phyloP scores from a whole-genome alignment of 2,113 vertebrate genomes.

The Gymnorhina tibicen region DNA sequence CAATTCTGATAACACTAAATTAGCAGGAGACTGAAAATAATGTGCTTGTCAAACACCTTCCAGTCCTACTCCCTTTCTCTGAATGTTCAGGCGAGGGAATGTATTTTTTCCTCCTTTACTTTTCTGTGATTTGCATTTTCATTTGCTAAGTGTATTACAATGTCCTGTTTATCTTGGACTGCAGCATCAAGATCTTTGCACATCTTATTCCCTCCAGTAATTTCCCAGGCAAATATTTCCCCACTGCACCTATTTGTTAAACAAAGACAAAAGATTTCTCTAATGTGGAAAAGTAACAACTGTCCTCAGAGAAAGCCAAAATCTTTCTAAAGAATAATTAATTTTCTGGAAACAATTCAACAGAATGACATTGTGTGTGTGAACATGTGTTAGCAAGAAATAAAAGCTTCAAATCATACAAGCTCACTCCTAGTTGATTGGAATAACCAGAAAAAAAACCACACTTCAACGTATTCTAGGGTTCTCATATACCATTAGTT shows the following conservation, averaged over 20 bases:
- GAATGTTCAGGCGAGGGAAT: not conserved
- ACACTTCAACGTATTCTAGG: not conserved
- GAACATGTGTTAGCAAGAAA: conserved; percentile 24
- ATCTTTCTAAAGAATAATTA: conserved; percentile 45
- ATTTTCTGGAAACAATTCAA: conserved; percentile 24
- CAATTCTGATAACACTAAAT: conserved; percentile 14
- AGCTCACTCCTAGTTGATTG: not conserved
- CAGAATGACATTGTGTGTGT: not conserved
- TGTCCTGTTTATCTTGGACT: conserved; percentile 40
- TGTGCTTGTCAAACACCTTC: conserved; percentile 8
- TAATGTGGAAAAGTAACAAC: not conserved
- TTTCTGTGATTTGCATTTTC: conserved; percentile 44
- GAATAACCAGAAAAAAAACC: not conserved
- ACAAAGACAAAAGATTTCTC: conserved; percentile 17
- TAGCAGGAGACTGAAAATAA: conserved; percentile 34
- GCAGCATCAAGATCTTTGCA: conserved; percentile 15
- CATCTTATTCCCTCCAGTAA: conserved; percentile 2
- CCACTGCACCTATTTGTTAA: conserved; percentile 22
- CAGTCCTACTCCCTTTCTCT: not conserved
- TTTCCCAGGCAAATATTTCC: conserved; percentile 42
- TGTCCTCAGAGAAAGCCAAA: conserved; percentile 12
- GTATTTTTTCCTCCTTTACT: not conserved
- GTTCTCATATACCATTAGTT: not conserved
- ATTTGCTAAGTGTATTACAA: conserved; percentile 13
- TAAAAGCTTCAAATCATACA: not conserved